Conservation (phyloP, 2,888 invertebrate genomes). For the Fragum fragum region DNA sequence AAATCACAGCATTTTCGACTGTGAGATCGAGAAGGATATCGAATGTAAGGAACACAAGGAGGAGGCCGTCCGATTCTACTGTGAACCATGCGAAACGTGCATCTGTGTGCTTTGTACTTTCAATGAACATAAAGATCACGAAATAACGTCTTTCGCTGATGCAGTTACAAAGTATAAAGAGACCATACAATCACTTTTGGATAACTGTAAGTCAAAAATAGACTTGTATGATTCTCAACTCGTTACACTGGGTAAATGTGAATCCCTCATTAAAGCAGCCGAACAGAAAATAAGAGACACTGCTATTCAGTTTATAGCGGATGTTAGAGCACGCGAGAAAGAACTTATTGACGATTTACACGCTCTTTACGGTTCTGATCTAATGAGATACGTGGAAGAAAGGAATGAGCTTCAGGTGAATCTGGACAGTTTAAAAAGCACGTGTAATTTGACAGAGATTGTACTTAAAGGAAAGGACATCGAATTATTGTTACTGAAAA, state of each 20-base stretch:
- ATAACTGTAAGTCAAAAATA: constrained; percentile 84
- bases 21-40: constrained; percentile 87
- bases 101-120: constrained; percentile 87
- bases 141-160: constrained; percentile 84
- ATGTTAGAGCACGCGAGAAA: constrained; percentile 85
- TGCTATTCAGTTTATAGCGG: constrained; percentile 85
- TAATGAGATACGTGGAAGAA: constrained; percentile 85
- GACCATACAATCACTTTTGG: constrained; percentile 83
- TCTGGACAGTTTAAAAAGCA: constrained; percentile 86
- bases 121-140: constrained; percentile 86
- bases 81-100: constrained; percentile 86
- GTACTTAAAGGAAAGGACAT: constrained; percentile 87
- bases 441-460: constrained; percentile 86
- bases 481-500: constrained; percentile 86
- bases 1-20: constrained; percentile 86
- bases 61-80: constrained; percentile 87
- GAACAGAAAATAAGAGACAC: constrained; percentile 86
- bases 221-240: constrained; percentile 84
- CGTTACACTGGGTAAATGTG: constrained; percentile 81
- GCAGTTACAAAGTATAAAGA: constrained; percentile 86
- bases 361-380: constrained; percentile 84
- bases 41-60: constrained; percentile 87
- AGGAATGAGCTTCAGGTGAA: constrained; percentile 83
- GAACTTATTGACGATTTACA: constrained; percentile 86
- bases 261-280: constrained; percentile 83